Conservation (phyloP, 2,113 vertebrate genomes). For the Ameiurus melas region DNA sequence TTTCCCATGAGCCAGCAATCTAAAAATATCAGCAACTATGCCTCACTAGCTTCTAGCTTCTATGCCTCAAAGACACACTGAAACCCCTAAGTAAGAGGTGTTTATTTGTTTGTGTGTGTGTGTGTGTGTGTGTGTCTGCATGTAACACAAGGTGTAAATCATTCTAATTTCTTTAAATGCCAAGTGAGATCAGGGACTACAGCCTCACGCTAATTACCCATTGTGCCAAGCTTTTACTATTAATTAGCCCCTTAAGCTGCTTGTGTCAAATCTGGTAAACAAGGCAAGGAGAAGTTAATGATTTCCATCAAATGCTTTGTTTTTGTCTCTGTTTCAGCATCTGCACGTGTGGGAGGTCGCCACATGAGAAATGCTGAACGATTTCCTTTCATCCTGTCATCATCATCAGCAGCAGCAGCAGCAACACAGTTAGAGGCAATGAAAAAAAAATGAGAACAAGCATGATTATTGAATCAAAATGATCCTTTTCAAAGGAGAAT, state of each 20-base stretch:
- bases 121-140: neutral
- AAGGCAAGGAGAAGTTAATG: conserved; percentile 55
- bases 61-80: no score
- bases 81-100: neutral
- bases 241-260: conserved; percentile 60
- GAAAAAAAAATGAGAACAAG: neutral
- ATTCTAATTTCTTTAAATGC: conserved; percentile 36
- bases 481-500: conserved; percentile 38
- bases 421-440: conserved; percentile 27
- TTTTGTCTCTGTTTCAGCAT: conserved; percentile 29
- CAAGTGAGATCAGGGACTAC: conserved; percentile 53
- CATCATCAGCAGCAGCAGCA: conserved; percentile 29
- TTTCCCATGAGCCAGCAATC: conserved; percentile 22
- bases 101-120: conserved; percentile 5
- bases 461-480: conserved; percentile 10
- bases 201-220: conserved; percentile 51
- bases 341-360: conserved; percentile 52
- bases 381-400: conserved; percentile 46
- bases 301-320: conserved; percentile 56
- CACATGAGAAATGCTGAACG: conserved; percentile 31
- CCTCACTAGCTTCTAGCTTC: no score
- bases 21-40: conserved; percentile 37
- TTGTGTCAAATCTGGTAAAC: conserved; percentile 59
- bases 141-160: neutral
- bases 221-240: conserved; percentile 53